Base-by-base conservation (phyloP, 2,888 invertebrate species). In the Allacma fusca region DNA sequence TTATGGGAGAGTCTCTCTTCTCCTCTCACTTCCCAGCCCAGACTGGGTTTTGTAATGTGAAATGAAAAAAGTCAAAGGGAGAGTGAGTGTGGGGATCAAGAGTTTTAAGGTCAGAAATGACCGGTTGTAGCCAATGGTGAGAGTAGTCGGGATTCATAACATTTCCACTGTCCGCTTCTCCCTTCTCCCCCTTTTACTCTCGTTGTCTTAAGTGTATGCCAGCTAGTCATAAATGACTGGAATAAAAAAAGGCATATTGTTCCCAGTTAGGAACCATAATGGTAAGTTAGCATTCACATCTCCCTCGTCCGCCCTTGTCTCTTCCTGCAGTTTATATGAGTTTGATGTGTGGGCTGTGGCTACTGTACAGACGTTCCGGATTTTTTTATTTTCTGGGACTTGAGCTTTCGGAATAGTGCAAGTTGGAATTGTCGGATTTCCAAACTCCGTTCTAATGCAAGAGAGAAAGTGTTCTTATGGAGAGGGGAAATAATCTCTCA, bases 101-200 rank as follows among this genome's bases (percentile, higher is more conserved):
- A 50, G 34, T 73, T 70, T 71, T 73, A 73, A 62, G 73, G 73
- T 73, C 62, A 62, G 62, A 62, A 73, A 62, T 73, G 73, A 73
- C 62, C 73, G 23, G 59, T 64, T 21, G 62, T 26, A 70, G 50
- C 34, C 24, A 62, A 50, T 50, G 34, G 23, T 29, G 21, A 72
- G 59, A 50, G 50, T 5, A 13, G 19, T 50, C 16, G 16, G 50
- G 16, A 50, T 50, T 50, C 50, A 13, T 50, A 2, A 16, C n/a
- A 16, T 50, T n/a, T 16, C n/a, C 5, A 16, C 50, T 50, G 16
- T 12, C 5, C 50, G 40, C 59, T 19, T 34, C 29, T 72, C 62
- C 26, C 16, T 64, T 23, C 62, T n/a, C 9, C 50, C 26, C 50
- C 70, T 43, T 19, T 24, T 24, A 24, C 24, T 64, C 24, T 21